Evolutionary conservation across 2,888 invertebrate genomes (phyloP).

Genomic region (Papilio protenor): DNA sequence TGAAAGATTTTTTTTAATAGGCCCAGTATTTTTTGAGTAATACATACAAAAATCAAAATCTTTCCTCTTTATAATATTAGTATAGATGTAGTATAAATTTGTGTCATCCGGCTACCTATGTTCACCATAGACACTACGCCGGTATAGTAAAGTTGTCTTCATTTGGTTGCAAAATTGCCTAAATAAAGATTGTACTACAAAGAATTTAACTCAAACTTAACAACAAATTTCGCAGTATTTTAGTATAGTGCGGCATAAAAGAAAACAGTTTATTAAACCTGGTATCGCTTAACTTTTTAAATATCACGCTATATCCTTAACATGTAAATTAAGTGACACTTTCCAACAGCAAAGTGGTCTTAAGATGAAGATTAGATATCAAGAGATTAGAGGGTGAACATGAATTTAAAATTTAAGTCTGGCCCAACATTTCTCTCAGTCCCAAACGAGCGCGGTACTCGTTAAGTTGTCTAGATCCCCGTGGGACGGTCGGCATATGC

Average conservation of each 20-base stretch:
- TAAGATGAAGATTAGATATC: conserved; percentile 21
- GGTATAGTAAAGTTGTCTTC: neutral
- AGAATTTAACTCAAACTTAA: neutral
- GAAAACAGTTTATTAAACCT: neutral
- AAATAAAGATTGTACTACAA: neutral
- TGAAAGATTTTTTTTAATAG: too few relatives aligned
- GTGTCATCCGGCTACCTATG: neutral
- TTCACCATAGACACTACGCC: neutral
- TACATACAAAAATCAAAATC: too few relatives aligned
- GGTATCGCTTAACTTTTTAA: neutral
- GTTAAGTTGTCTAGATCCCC: conserved; percentile 76
- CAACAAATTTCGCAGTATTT: neutral
- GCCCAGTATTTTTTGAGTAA: too few relatives aligned
- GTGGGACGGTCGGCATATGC: conserved; percentile 79
- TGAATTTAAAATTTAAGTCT: conserved; percentile 45
- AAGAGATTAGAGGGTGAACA: conserved; percentile 26
- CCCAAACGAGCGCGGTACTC: conserved; percentile 60
- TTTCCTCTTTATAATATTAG: too few relatives aligned
- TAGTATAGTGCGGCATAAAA: neutral
- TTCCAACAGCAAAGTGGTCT: conserved; percentile 6
- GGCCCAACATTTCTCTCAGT: conserved; percentile 45
- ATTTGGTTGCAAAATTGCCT: neutral
- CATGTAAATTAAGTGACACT: conserved; percentile 9
- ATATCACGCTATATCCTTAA: neutral
- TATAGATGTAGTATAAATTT: neutral